Evolutionary conservation across 2,888 invertebrate genomes (phyloP).

Genomic region (Drosophila infuscata): DNA sequence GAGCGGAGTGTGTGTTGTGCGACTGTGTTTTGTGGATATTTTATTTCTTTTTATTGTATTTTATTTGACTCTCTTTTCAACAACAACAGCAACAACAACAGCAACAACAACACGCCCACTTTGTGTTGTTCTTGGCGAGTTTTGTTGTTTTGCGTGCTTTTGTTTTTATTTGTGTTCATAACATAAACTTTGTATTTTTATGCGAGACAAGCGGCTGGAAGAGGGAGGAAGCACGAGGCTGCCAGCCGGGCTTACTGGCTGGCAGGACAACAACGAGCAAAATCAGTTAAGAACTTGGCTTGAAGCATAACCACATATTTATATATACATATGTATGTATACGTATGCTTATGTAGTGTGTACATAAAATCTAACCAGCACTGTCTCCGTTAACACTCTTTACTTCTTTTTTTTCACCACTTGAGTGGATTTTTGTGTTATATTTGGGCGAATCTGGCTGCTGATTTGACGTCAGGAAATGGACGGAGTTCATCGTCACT

Average conservation of each 20-base stretch:
- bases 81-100: conserved; percentile 14
- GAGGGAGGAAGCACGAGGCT: conserved; percentile 24
- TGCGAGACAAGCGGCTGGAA: conserved; percentile 44
- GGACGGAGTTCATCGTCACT: conserved; percentile 56
- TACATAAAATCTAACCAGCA: conserved; percentile 28
- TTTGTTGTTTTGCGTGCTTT: conserved; percentile 56
- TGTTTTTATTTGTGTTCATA: conserved; percentile 79
- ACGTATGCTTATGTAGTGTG: conserved; percentile 10
- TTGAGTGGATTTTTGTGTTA: conserved; percentile 81
- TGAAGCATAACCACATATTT: conserved; percentile 48
- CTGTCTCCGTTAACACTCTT: conserved; percentile 65
- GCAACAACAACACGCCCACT: conserved; percentile 39
- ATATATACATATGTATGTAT: conserved; percentile 15
- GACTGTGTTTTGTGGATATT: conserved; percentile 61
- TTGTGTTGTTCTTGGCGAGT: conserved; percentile 60
- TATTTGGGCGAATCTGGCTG: conserved; percentile 47
- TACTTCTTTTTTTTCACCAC: conserved; percentile 73
- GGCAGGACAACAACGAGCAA: conserved; percentile 62
- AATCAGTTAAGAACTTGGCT: conserved; percentile 78
- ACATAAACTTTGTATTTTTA: conserved; percentile 80
- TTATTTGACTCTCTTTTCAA: conserved; percentile 63
- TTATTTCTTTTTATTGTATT: conserved; percentile 78
- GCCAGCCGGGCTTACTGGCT: conserved; percentile 24
- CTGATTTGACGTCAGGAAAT: conserved; percentile 11
- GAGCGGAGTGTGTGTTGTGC: conserved; percentile 39